Base-by-base conservation (phyloP, 2,113 vertebrate species). In the Oncorhynchus clarkii region DNA sequence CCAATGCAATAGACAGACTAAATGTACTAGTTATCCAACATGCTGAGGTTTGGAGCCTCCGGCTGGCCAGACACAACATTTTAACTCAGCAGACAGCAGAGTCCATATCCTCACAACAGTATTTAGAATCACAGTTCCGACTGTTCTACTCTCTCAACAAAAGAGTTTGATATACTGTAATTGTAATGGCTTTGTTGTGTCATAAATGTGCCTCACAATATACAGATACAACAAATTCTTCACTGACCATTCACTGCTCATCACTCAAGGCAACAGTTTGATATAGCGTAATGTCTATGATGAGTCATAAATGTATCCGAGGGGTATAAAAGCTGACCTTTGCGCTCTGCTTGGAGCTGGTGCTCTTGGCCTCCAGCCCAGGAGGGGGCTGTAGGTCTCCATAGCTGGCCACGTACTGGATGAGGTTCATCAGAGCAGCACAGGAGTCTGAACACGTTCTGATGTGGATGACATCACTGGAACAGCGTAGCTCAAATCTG, bases 391-490 rank as follows among this genome's bases (percentile, higher is more conserved):
- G 83, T 5, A 99, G 83, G 87, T 99, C 97, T 66, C 98, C 97
- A 0, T 99, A 99, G 87, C 95, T 98, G 60, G 98, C 98, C 12
- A 99, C 91, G 67, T 99, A 99, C 60, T 99, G 98, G 79, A 99
- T 98, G 14, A 99, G 97, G 79, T 99, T 99, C 97, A 99, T 99
- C 8, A 99, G 89, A 0, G 97, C 97, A 1, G 98, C 97, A 75
- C 98, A 99, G 0, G 98, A 98, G 84, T 99, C 97, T 0, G 96
- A 97, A 86, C 97, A 99, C 0, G 96, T 99, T 75, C 97, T 91
- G 82, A 99, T 95, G 78, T 99, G 98, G 76, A 99, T 96, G n/a
- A 95, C 88, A 14, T 99, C 97, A 78, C 97, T 99, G 71, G 97
- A 99, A 77, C 98, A 99, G 85, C 97, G 96, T 65, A 99, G 86